Base-by-base conservation (phyloP, 2,797 vertebrate genomes). In the Kryptolebias ocellatus region DNA sequence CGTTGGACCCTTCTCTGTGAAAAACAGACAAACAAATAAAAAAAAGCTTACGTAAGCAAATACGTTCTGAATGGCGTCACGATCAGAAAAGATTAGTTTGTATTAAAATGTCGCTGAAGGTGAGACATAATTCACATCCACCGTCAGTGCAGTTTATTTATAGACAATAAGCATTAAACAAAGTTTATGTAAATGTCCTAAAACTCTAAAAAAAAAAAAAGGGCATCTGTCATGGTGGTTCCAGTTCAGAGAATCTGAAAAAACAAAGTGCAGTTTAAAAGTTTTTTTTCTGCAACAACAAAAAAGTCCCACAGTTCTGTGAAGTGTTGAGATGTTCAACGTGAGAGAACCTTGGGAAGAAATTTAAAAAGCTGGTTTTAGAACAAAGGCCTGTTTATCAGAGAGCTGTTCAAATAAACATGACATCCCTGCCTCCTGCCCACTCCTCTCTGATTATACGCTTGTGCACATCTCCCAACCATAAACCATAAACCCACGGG, bases 1-100 rank as follows among this genome's bases (percentile, higher is more conserved):
- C 96, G 93, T 53, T 93, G 94, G 81, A 97, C 91, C 42, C 92
- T 93, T 76, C 95, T 95, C 97, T 98, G 85, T 15, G 18, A 18
- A 62, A 76, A 69, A 80, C 46, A 81, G 74, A 84, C 56, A 73
- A 4, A 76, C 60, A 76, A 75, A 27, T 11, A 29, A 76, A 24
- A 78, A 78, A 78, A 45, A 31, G 56, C 55, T 53, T 0, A 65
- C 20, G 8, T 24, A 66, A 45, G 28, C 18, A 27, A 63, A 55
- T 58, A 0, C 0, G 24, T 10, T 39, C 61, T 65, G 31, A 12
- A 44, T 47, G 18, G 10, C 45, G 6, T 55, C 16, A 58, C 31
- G 8, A 10, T 53, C 4, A 60, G 20, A 65, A 61, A 51, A 37
- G 1, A 24, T 4, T 12, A 55, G 8, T 8, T 58, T 37, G 29